A percentile compares a stretch with the other conserved stretches of the same genome.
Evolutionary conservation across 30 jellyfish, hydroid and myxozoan species (phyloP).

Genomic region (Aurelia sp.): DNA sequence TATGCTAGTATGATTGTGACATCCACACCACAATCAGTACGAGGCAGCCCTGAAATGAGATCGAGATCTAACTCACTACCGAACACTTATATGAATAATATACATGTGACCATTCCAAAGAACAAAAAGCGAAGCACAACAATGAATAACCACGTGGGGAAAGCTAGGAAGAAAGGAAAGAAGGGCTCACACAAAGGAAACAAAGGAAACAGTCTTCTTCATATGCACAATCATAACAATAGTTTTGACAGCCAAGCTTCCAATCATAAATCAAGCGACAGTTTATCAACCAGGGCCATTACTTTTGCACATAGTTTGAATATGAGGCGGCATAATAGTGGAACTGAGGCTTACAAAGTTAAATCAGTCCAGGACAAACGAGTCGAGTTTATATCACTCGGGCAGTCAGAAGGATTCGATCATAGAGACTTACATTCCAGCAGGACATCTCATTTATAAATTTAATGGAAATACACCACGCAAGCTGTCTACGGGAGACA

Average conservation of each 20-base stretch:
- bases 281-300: conserved; percentile 9
- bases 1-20: conserved; percentile 70
- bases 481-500: too few species aligned
- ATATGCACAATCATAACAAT: conserved; percentile 31
- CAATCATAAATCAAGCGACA: conserved; percentile 47
- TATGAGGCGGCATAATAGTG: conserved; percentile 12
- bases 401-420: conserved; percentile 16
- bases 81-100: conserved; percentile 25
- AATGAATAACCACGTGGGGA: conserved; percentile 9
- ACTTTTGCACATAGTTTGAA: conserved; percentile 1
- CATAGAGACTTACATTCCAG: conserved; percentile 22
- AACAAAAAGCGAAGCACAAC: conserved; percentile 24
- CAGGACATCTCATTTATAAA: conserved; percentile 26
- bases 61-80: conserved; percentile 79
- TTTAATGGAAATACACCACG: too few species aligned
- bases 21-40: conserved; percentile 70
- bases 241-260: conserved; percentile 37
- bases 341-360: neutral
- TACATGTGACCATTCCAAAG: conserved; percentile 22
- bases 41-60: conserved; percentile 80
- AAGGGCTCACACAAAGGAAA: neutral
- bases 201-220: conserved; percentile 8
- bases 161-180: conserved; percentile 9
- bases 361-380: neutral
- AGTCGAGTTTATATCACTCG: neutral